Conservation (phyloP, 2,113 vertebrate species). For the Ptychochromis oligacanthus region DNA sequence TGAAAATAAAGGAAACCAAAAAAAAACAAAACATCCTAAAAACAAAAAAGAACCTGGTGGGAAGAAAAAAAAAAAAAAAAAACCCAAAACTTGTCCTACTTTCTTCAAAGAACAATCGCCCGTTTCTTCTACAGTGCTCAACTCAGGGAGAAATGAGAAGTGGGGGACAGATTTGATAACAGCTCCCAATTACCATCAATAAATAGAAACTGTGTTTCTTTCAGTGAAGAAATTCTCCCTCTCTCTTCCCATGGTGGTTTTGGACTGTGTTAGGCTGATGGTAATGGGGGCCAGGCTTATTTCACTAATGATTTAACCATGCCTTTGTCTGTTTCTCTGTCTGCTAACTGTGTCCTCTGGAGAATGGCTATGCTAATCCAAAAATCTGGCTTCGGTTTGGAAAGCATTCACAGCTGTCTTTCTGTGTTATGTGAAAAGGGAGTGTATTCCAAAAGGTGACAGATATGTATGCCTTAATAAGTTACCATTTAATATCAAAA, state of each 20-base stretch:
- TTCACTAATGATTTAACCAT: conserved; percentile 49
- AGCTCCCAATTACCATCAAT: conserved; percentile 40
- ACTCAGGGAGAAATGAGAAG: conserved; percentile 30
- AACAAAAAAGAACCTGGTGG: conserved; percentile 38
- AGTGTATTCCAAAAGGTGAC: conserved; percentile 12
- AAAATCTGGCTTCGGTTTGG: conserved; percentile 43
- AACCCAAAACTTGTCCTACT: conserved; percentile 63
- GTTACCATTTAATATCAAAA: not conserved
- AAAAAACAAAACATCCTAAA: conserved; percentile 37
- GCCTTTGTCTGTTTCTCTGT: conserved; percentile 44
- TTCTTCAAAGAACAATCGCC: conserved; percentile 51
- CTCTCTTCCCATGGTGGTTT: conserved; percentile 10
- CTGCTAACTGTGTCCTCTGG: conserved; percentile 33
- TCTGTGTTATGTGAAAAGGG: not conserved
- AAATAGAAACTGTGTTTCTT: conserved; percentile 32
- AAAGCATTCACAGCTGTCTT: conserved; percentile 45
- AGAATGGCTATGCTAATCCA: conserved; percentile 39
- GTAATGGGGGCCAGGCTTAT: conserved; percentile 31
- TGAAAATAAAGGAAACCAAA: conserved; percentile 31
- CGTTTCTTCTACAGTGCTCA: conserved; percentile 24
- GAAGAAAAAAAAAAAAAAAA: too few relatives aligned
- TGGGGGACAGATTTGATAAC: conserved; percentile 53
- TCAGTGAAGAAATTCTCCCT: conserved; percentile 3
- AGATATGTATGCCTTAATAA: conserved; percentile 1
- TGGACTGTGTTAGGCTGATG: conserved; percentile 34